Evolutionary conservation across 1,140 invertebrate species (phyloP).

Genomic region (Drosophila novamexicana): DNA sequence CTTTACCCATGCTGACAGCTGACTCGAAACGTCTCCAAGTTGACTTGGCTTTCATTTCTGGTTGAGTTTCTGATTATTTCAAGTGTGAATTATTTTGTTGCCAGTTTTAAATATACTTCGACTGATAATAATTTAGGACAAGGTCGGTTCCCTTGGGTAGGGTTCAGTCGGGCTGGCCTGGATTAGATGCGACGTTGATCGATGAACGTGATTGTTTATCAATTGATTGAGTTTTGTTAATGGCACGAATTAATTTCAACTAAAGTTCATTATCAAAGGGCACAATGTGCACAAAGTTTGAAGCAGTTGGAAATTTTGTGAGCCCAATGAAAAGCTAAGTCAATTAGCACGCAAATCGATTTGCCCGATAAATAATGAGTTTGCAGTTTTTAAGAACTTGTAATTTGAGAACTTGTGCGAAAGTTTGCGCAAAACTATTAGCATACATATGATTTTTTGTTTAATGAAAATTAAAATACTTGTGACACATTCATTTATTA

Average conservation of each 20-base stretch:
- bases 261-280: constrained; percentile 39
- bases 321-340: constrained; percentile 10
- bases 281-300: constrained; percentile 6
- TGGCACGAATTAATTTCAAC: constrained; percentile 17
- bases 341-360: constrained; percentile 14
- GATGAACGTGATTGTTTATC: constrained; percentile 38
- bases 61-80: constrained; percentile 42
- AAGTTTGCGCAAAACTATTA: no score
- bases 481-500: background rate
- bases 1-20: constrained; percentile 35
- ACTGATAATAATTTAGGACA: constrained; percentile 51
- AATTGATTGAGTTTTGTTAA: constrained; percentile 33
- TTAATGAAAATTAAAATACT: no score
- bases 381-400: background rate
- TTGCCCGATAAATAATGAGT: constrained; percentile 9
- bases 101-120: constrained; percentile 4
- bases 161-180: background rate
- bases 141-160: constrained; percentile 26
- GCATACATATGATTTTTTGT: no score
- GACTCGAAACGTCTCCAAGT: constrained; percentile 33
- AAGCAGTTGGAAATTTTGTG: background rate
- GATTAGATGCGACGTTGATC: constrained; percentile 36
- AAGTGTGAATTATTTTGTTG: constrained; percentile 58
- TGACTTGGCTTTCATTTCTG: constrained; percentile 46
- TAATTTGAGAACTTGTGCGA: no score